Evolutionary conservation across 53 echinoderm and acorn worm genomes (phyloP), one percentile per base, ranked within the genome.

Genomic region (Pentamera pediparva): DNA sequence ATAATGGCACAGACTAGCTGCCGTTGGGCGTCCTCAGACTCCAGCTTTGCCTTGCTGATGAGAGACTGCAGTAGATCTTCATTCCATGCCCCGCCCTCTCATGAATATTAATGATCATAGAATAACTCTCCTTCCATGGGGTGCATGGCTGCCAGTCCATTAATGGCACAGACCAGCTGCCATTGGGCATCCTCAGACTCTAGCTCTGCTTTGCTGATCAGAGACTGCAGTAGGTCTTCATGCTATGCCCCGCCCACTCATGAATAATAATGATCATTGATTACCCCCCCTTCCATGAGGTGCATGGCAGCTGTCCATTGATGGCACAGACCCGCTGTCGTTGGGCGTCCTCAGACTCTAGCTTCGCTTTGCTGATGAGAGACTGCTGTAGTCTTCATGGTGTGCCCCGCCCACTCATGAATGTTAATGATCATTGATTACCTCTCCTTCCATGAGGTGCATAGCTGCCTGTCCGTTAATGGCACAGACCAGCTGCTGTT

Each of bases 1-100:
- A 91, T 98, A 72, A 98, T 83, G 75, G 91, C 74, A 48, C 98
- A 98, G 41, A 98, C 86, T 51, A 98, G 81, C 71, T 80, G 89
- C 32, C 98, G 61, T 62, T 98, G 98, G 4, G 89, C 80, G 34
- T 92, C 98, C 35, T 91, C 98, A 20, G 89, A 86, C 50, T 98
- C 98, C 39, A 81, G 10, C 77, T 86, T 80, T 20, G 91, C 85
- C 76, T 92, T 91, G 28, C 69, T 54, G 15, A 87, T 91, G 78
- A 98, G 77, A 1, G 83, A 89, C 24, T 63, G 40, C 25, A 98
- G 86, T 17, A 98, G 86, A 43, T 92, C 86, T 17, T 83, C 65
- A n/a, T n/a, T n/a, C n/a, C n/a, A n/a, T n/a, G n/a, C n/a, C n/a
- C n/a, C n/a, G n/a, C n/a, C n/a, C n/a, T n/a, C n/a, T n/a, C n/a